Evolutionary conservation across 1,140 invertebrate species (phyloP), one percentile per base, ranked within the genome.

Genomic region (Trichonephila clavipes): DNA sequence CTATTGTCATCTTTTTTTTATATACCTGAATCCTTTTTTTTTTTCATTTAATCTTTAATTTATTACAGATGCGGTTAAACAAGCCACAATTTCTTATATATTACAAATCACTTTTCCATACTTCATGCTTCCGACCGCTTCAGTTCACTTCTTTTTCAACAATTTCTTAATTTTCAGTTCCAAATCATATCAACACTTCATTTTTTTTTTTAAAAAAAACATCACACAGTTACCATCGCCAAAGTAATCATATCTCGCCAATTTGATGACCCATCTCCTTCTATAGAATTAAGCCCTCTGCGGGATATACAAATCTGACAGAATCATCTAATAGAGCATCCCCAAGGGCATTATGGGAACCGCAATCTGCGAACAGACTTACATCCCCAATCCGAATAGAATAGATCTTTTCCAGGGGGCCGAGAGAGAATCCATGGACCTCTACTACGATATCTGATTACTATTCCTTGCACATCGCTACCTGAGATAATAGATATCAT

Each of bases 401-500:
- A 19, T 19, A 77, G 72, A 77, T 77, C 69, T 77, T 28, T 3
- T 6, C 72, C 72, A 34, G 72, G 18, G 72, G 72, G 72, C 3
- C 0, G 21, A 64, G 62, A 64, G 24, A 34, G n/a, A 24, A 12
- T 10, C 21, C 10, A 8, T 21, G 10, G 66, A 28, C 1, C 12
- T 6, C 1, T 77, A 28, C 12, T 77, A 28, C 6, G 34, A 18
- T 77, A 77, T 77, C 72, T 16, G 72, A 77, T 77, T 77, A 77
- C 28, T 16, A 34, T 34, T 77, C 28, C 16, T 18, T 77, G 18
- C 72, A 77, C 72, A 77, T 77, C 72, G 72, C 18, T 77, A 40
- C 34, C 28, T 77, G 28, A 77, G 18, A 77, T 77, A 77, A 77
- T 77, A 77, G 72, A 77, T 16, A 77, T 77, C 72, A 18, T 16